These are phyloP conservation scores for Acheta domesticus DNA, from an alignment of 2,888 invertebrate genomes.

Conservation along the genomic window DNA sequence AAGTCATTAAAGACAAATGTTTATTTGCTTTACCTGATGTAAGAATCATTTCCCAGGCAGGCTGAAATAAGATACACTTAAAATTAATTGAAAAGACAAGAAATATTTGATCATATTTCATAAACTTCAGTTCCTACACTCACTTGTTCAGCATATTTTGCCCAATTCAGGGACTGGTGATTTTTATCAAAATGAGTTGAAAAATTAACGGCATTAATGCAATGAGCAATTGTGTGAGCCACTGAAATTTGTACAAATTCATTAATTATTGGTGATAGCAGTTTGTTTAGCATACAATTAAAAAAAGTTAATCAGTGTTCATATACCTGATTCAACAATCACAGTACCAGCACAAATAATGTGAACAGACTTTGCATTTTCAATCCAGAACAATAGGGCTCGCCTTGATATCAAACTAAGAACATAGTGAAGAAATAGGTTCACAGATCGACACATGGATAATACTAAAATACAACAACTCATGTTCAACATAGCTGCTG, in stretches of 20 bases:
- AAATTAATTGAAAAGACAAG: slow-evolving; percentile 12
- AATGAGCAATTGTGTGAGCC: slow-evolving; percentile 55
- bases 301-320: neutral
- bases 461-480: slow-evolving; percentile 47
- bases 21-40: slow-evolving; percentile 22
- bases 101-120: neutral
- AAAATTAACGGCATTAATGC: slow-evolving; percentile 56
- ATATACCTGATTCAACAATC: slow-evolving; percentile 52
- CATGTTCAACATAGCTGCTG: slow-evolving; percentile 49
- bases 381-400: slow-evolving; percentile 52
- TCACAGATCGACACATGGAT: slow-evolving; percentile 55
- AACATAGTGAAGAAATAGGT: slow-evolving; percentile 49
- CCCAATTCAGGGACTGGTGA: slow-evolving; percentile 52
- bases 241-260: slow-evolving; percentile 46
- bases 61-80: slow-evolving; percentile 22
- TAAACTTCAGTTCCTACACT: neutral
- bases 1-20: slow-evolving; percentile 3
- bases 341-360: slow-evolving; percentile 54
- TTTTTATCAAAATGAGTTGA: slow-evolving; percentile 52
- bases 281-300: neutral
- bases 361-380: slow-evolving; percentile 54
- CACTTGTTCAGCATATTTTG: slow-evolving; percentile 46
- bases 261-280: too few species aligned
- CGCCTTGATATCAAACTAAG: slow-evolving; percentile 49
- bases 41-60: slow-evolving; percentile 23